Conservation (phyloP, 2,888 invertebrate species). For the Aphidoletes aphidimyza region DNA sequence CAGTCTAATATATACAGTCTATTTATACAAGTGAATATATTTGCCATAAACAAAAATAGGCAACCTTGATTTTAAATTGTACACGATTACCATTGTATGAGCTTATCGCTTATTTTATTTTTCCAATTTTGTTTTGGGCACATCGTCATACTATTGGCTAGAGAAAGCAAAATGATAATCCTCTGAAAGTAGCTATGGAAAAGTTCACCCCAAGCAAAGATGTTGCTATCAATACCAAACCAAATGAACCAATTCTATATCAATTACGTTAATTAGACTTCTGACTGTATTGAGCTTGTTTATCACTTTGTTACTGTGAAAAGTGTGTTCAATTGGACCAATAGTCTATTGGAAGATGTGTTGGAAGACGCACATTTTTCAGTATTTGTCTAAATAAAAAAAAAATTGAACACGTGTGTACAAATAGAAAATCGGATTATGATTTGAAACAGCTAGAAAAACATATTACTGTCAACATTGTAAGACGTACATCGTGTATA, state of each 20-base stretch:
- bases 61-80: not conserved
- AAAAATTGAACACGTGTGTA: not conserved
- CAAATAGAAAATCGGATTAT: not conserved
- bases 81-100: not conserved
- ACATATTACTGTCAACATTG: not conserved
- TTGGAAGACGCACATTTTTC: not conserved
- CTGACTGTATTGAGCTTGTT: too few species aligned
- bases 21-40: not conserved
- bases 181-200: too few species aligned
- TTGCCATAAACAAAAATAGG: not conserved
- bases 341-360: not conserved
- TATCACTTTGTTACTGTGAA: too few species aligned
- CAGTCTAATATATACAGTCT: not conserved
- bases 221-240: not conserved
- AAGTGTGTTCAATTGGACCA: not conserved
- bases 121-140: too few species aligned
- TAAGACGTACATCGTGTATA: not conserved
- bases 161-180: not conserved
- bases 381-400: not conserved
- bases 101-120: not conserved
- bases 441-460: not conserved
- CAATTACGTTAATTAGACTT: not conserved
- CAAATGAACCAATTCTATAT: too few species aligned
- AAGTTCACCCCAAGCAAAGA: slow-evolving; percentile 17
- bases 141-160: too few species aligned